These are phyloP conservation scores for Microchirus variegatus DNA, from an alignment of 2,797 vertebrate genomes.

Conservation along the genomic window DNA sequence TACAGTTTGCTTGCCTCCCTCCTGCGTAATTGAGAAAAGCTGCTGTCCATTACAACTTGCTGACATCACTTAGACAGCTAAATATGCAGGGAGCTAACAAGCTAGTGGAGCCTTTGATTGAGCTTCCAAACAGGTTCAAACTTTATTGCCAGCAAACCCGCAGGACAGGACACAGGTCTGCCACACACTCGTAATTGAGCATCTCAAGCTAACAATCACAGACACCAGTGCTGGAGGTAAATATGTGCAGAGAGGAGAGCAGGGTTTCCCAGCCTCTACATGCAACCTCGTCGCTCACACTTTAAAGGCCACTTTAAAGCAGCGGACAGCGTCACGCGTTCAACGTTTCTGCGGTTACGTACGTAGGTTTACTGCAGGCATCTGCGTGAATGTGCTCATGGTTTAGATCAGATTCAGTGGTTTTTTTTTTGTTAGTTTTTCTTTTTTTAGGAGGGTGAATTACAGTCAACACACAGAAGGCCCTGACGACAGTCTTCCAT, in stretches of 20 bases:
- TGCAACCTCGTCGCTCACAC: conserved; percentile 19
- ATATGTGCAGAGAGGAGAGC: conserved; percentile 28
- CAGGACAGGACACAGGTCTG: conserved; percentile 60
- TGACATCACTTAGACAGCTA: conserved; percentile 82
- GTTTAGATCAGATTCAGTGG: conserved; percentile 24
- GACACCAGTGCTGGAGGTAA: conserved; percentile 52
- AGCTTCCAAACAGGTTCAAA: conserved; percentile 72
- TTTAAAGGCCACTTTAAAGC: conserved; percentile 51
- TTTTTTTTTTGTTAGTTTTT: neutral
- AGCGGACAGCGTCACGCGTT: conserved; percentile 29
- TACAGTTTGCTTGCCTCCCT: conserved; percentile 74
- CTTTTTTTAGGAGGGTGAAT: conserved; percentile 11
- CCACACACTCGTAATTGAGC: conserved; percentile 61
- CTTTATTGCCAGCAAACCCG: conserved; percentile 56
- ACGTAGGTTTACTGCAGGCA: conserved; percentile 35
- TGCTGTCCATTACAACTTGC: conserved; percentile 85
- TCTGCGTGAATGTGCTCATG: conserved; percentile 23
- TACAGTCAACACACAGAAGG: conserved; percentile 14
- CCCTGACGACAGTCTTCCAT: conserved; percentile 24
- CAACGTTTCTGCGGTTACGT: conserved; percentile 33
- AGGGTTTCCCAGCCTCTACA: conserved; percentile 20
- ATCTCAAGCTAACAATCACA: conserved; percentile 68
- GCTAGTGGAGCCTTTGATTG: conserved; percentile 71
- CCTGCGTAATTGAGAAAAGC: conserved; percentile 83
- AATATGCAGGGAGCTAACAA: conserved; percentile 79